Evolutionary conservation across 2,888 invertebrate species (phyloP), one percentile per base, ranked within the genome.

Genomic region (Cryptocheilus praepositus): DNA sequence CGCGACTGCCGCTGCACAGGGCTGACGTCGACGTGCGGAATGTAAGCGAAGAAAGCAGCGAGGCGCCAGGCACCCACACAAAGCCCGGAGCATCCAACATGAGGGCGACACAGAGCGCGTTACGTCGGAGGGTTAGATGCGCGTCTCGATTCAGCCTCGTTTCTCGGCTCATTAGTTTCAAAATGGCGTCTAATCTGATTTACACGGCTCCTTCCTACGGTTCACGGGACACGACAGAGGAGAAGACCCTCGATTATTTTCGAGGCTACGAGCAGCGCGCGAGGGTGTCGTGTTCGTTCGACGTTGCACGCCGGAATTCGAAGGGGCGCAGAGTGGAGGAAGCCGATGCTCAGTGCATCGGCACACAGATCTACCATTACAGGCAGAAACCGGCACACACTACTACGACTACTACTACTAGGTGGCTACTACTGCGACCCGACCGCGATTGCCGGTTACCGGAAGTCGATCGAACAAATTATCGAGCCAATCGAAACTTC

Each of bases 121-220:
- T 4, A 11, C 36, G 36, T 11, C 2, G 36, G 36, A 36, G 36
- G 36, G 36, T 7, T 11, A 11, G 36, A 36, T 36, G 36, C 36
- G 36, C 36, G 36, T 63, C 61, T 54, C 64, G 67, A 71, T 58
- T 64, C 61, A 61, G 54, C 45, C 58, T 58, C 54, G 57, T 70
- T 64, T 68, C 57, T 54, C 51, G 55, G 52, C 70, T 69, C 70
- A 70, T 70, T 70, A 70, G 54, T 53, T 61, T 19, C 61, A 69
- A 61, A 69, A 69, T 69, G 64, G 69, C 61, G 57, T 61, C 58
- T 69, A 71, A 71, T 71, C 43, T 64, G 64, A 71, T 71, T 69
- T 59, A 61, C 60, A 69, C 61, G 74, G 71, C 67, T 46, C 52
- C 64, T 52, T 61, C 36, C 11, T 36, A 36, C 36, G 46, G 62